These are phyloP conservation scores for Hyperoplus immaculatus DNA, from an alignment of 2,797 vertebrate genomes.

Conservation along the genomic window DNA sequence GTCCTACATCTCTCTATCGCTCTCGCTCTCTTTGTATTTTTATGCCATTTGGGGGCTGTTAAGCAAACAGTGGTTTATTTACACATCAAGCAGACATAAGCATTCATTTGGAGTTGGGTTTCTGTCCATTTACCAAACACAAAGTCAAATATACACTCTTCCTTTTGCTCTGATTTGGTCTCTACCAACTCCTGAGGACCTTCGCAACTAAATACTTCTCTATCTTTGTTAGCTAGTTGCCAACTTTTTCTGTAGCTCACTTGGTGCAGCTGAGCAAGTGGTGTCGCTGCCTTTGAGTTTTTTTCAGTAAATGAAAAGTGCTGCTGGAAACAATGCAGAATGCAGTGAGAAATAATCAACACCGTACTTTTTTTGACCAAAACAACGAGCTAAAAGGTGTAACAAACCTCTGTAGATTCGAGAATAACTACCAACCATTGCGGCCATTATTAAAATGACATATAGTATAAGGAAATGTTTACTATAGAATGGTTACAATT, in stretches of 20 bases:
- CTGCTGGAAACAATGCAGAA: neutral
- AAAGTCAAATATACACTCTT: neutral
- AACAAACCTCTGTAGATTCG: neutral
- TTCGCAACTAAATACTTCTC: neutral
- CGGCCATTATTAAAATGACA: neutral
- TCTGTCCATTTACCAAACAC: neutral
- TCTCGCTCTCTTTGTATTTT: too few species aligned
- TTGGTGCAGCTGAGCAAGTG: neutral
- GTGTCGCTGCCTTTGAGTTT: neutral
- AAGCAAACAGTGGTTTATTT: neutral
- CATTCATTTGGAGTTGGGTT: neutral
- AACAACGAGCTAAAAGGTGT: too few species aligned
- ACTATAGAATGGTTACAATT: neutral
- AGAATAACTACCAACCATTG: neutral
- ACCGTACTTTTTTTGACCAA: too few species aligned
- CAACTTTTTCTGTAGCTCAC: neutral
- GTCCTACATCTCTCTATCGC: too few species aligned
- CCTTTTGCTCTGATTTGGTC: neutral
- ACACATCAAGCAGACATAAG: constrained; percentile 4
- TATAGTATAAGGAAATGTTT: neutral
- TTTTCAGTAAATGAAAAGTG: neutral
- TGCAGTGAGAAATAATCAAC: too few species aligned
- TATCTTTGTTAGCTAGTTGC: neutral
- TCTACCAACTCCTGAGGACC: neutral
- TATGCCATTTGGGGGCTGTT: neutral